Base-by-base conservation (phyloP, 2,888 invertebrate species). In the Cybosia mesomella region DNA sequence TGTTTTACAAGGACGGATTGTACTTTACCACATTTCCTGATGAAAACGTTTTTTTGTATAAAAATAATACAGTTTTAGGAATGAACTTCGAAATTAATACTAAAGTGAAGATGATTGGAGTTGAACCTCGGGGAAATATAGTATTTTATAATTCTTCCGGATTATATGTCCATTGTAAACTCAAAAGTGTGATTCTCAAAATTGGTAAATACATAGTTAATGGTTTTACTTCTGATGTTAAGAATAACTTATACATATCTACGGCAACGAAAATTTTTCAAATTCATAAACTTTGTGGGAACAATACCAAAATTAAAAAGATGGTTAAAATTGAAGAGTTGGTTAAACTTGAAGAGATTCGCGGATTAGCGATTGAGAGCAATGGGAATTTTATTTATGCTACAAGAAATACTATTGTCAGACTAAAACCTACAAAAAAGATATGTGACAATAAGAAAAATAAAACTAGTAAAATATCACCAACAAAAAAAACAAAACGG, bases 11-110 rank as follows among this genome's bases (percentile, higher is more conserved):
- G 63, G 83, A 90, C n/a, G 82, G 83, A 18, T 70, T 93, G 0
- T 93, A 91, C 74, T 92, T 87, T 68, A 87, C 91, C 0, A 86
- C 83, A 0, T 91, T 88, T 11, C 86, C 87, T 0, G 71, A 82
- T 0, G 86, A 88, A 70, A 71, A 69, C 64, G 84, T 80, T 0
- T 87, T 77, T 62, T 36, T 79, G 4, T 85, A 79, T 65, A 83
- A 82, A 68, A 62, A 54, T 34, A 34, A 34, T 54, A 18, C 21
- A 10, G 22, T 63, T 22, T 34, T 54, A 36, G 21, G 8, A 54
- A 15, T 54, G 22, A 34, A 32, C 5, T 62, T 62, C 21, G 21
- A 49, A 13, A n/a, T 9, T 11, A 39, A 59, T 39, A 39, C 7
- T 2, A 53, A 34, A 22, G 63, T 63, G 22, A 63, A 63, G 21